Evolutionary conservation across 2,888 invertebrate species (phyloP).

Genomic region (Gisinianus flammeolus): DNA sequence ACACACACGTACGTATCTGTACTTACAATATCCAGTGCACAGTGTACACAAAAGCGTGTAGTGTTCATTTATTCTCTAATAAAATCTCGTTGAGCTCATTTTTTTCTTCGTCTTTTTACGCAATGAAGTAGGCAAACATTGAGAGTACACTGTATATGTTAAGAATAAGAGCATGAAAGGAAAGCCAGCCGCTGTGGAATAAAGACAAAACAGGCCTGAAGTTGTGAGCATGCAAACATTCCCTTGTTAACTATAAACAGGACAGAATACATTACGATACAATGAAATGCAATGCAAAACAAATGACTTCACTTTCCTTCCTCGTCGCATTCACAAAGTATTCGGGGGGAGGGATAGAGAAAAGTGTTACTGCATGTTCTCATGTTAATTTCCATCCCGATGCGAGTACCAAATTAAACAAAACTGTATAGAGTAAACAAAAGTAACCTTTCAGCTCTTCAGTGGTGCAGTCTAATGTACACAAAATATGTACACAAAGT

Average conservation of each 20-base stretch:
- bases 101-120: too few species aligned
- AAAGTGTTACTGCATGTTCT: neutral
- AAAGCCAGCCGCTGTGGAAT: too few species aligned
- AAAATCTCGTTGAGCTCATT: too few species aligned
- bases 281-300: neutral
- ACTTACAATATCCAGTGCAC: too few species aligned
- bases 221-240: neutral
- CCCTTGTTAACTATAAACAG: neutral
- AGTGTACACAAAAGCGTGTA: too few species aligned
- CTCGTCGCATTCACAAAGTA: neutral
- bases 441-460: neutral
- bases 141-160: too few species aligned
- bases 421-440: neutral
- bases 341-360: neutral
- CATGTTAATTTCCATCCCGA: neutral
- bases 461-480: too few species aligned
- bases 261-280: neutral
- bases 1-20: too few species aligned
- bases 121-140: too few species aligned
- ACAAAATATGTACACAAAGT: too few species aligned
- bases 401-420: neutral
- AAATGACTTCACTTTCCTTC: neutral
- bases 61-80: too few species aligned
- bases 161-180: too few species aligned
- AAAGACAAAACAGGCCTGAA: neutral